Conservation (phyloP, 2,113 vertebrate genomes). For the Chionomys nivalis region DNA sequence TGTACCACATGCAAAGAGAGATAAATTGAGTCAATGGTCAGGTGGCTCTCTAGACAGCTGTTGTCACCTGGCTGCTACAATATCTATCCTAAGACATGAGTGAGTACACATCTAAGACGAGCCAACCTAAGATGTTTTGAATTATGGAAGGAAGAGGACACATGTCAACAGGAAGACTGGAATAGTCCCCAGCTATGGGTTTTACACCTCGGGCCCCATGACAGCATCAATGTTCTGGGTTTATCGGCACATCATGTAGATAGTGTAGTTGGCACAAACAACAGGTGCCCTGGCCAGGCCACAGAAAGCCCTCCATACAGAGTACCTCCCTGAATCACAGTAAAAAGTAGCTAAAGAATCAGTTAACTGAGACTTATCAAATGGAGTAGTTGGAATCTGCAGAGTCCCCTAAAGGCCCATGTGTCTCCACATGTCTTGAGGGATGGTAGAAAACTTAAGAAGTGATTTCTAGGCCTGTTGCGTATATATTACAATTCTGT, state of each 20-base stretch:
- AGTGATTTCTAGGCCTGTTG: not conserved
- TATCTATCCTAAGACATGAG: not conserved
- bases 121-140: not conserved
- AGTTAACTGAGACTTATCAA: not conserved
- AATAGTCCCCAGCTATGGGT: not conserved
- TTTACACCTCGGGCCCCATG: not conserved
- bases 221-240: not conserved
- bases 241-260: not conserved
- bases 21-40: constrained; percentile 59
- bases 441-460: not conserved
- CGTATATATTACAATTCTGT: too few species aligned
- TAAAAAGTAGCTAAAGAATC: not conserved
- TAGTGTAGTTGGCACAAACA: not conserved
- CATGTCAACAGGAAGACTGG: not conserved
- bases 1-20: not conserved
- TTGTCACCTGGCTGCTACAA: not conserved
- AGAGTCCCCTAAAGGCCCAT: not conserved
- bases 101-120: not conserved
- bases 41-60: constrained; percentile 30
- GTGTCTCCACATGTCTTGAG: not conserved
- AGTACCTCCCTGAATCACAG: not conserved
- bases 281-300: not conserved
- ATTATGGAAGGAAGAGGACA: not conserved
- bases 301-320: not conserved
- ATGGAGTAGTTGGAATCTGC: not conserved